These are phyloP conservation scores for Hyperoplus lanceolatus DNA, from an alignment of 2,797 vertebrate species.

Conservation along the genomic window DNA sequence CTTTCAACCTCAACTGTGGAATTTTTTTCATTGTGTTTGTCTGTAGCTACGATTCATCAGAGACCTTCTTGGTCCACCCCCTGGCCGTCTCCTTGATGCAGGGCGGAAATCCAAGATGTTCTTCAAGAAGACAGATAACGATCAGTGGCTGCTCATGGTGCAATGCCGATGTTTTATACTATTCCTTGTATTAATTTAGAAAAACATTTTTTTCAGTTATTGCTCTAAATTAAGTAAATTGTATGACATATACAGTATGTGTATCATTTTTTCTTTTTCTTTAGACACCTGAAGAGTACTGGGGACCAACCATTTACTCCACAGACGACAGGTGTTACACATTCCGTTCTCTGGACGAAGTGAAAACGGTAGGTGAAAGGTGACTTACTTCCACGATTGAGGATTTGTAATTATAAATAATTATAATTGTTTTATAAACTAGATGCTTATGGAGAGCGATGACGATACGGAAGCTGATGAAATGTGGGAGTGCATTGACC, in stretches of 20 bases:
- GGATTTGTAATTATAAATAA: too few species aligned
- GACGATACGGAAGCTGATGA: not conserved
- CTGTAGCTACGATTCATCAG: not conserved
- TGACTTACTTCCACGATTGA: too few species aligned
- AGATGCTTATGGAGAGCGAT: not conserved
- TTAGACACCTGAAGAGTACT: not conserved
- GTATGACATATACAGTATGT: not conserved
- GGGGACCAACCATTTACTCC: not conserved
- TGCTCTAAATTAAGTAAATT: not conserved
- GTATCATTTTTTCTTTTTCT: not conserved
- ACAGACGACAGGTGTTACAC: not conserved
- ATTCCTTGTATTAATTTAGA: not conserved
- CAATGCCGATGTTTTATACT: not conserved
- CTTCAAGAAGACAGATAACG: not conserved
- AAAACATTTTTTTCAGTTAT: not conserved
- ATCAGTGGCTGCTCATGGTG: conserved; percentile 4
- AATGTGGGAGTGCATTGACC: not conserved
- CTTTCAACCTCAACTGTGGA: too few species aligned
- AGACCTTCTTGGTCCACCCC: not conserved
- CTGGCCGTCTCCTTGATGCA: not conserved
- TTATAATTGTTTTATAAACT: not conserved
- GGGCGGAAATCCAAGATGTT: not conserved
- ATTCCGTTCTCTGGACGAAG: not conserved
- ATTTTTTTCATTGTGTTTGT: not conserved
- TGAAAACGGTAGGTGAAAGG: not conserved